Base-by-base conservation (phyloP, 2,888 invertebrate species). In the Sphaerophoria taeniata region DNA sequence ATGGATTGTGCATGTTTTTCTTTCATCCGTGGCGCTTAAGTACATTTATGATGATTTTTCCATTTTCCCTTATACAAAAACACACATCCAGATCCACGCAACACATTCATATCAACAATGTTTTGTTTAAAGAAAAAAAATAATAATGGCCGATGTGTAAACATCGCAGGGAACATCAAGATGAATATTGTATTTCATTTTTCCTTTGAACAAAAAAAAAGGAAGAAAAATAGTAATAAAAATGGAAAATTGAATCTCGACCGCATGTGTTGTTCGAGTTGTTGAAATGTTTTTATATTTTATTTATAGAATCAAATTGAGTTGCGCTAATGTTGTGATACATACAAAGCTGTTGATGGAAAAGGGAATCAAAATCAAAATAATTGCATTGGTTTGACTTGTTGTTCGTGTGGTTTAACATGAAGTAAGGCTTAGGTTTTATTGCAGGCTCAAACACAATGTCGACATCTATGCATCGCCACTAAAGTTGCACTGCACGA, bases 21-120 rank as follows among this genome's bases (percentile, higher is more conserved):
- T 89, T 89, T 91, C 90, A 91, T 90, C 90, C 90, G 89, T 91
- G 91, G 91, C 91, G 91, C 91, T 91, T 91, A 91, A 90, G 89
- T 90, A 90, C 90, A 90, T 91, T 91, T 90, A 91, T 89, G 90
- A 89, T 89, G 75, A 73, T 73, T 71, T 63, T 63, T 24, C 39
- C n/a, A 71, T 70, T 73, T 87, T 77, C 67, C 51, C 36, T 36
- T 39, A 39, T 39, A 39, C 39, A 39, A 43, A 43, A 9, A 7
- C 12, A 9, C 43, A 43, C 12, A 43, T 43, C 6, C 12, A 43
- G 43, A 9, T 43, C 43, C 12, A 43, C 12, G 24, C 24, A 24
- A 9, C 43, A 43, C 12, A 43, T 43, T 7, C 12, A 43, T 9
- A 9, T 43, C 43, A 11, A 43, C 12, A 24, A 9, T 61, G 16